Evolutionary conservation across 2,113 vertebrate species (phyloP), one percentile per base, ranked within the genome.

Genomic region (Sorex fumeus): DNA sequence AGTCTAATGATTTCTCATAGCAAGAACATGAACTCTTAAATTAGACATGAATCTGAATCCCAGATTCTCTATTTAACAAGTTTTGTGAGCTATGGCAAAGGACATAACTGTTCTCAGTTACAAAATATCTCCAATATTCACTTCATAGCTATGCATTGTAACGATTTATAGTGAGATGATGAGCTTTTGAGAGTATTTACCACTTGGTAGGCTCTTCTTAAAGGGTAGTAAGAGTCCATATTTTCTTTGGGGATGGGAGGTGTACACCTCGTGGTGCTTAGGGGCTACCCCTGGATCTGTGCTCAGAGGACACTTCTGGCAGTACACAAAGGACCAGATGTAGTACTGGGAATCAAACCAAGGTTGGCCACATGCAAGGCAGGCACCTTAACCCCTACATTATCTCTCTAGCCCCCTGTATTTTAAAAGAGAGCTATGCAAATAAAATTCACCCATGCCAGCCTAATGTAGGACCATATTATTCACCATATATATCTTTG

Each of bases 131-230:
- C 40, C 40, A 25, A n/a, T 43, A 77, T 11, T 57, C n/a, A 2
- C 76, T 78, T 87, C 43, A 36, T 36, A 77, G 87, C 79, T 62
- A 21, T 16, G 27, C 76, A 50, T 76, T 92, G 18, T 62, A 77
- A 53, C 74, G 71, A 88, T 32, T 79, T 82, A n/a, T 67, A 85
- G 74, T n/a, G 60, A 57, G 45, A 69, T 62, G 12, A 71, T 62
- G 43, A 75, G 64, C 36, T 28, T 77, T 60, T 28, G 57, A 85
- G 60, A 72, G 50, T 19, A 21, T 57, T 84, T 87, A 53, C 69
- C 8, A 4, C 8, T 25, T 50, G 67, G 12, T 64, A 75, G 69
- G 45, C 1, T 30, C 66, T n/a, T 45, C 23, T 16, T 79, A 32
- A 91, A 81, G 76, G 8, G 11, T 40, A 76, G n/a, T 75, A 25